phyloP scores from a whole-genome alignment of 2,797 vertebrate genomes.

The Acropternis orthonyx region DNA sequence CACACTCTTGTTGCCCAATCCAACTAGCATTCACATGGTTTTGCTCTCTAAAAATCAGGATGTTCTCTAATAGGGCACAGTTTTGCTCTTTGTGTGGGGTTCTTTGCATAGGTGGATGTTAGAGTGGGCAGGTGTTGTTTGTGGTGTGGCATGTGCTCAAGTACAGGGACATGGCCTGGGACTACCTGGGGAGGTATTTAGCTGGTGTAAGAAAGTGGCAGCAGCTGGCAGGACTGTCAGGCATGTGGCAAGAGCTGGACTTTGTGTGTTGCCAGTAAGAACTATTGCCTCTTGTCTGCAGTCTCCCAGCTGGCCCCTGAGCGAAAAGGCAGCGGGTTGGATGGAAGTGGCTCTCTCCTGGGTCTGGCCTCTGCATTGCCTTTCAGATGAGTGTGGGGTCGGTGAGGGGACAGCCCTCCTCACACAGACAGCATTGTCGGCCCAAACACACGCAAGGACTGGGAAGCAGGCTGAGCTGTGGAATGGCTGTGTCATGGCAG shows the following conservation, averaged over 20 bases:
- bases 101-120: neutral
- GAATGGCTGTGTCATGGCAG: neutral
- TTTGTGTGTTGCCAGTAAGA: neutral
- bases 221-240: neutral
- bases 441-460: neutral
- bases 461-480: neutral
- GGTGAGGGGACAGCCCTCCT: neutral
- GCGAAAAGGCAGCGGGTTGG: rapidly evolving
- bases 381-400: neutral
- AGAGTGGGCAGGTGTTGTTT: rapidly evolving
- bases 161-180: rapidly evolving
- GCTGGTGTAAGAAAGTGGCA: neutral
- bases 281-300: neutral
- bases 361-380: neutral
- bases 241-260: neutral
- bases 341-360: neutral
- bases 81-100: neutral
- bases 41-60: neutral
- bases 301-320: rapidly evolving
- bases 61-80: neutral
- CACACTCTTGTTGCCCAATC: neutral
- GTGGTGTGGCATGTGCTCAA: neutral
- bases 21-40: rapidly evolving
- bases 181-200: neutral
- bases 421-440: neutral